Evolutionary conservation across 2,888 invertebrate genomes (phyloP), one percentile per base, ranked within the genome.

Genomic region (Boloria euphrosyne): DNA sequence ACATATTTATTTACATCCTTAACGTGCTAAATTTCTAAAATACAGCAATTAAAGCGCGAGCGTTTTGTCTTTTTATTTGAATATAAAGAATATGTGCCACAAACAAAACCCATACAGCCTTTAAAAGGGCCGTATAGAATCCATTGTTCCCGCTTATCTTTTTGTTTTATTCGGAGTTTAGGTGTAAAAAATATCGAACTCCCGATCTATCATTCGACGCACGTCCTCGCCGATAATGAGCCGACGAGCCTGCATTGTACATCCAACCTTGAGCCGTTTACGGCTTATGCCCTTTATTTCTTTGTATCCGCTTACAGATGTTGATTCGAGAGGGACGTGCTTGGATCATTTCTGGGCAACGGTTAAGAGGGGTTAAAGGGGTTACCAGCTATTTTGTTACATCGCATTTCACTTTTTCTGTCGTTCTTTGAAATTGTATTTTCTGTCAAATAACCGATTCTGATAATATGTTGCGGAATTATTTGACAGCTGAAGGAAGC

Each of bases 221-320:
- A 80, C 81, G 82, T 80, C 74, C 75, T 68, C 67, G 50, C 68
- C 73, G 74, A 75, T 73, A 74, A 75, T 71, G 74, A 76, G 74
- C 74, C 75, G 71, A 62, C 62, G 49, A 38, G 46, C 62, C 38
- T 44, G 38, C 54, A 55, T 66, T 67, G 67, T 67, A 73, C 73
- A 71, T 57, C 46, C 70, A 73, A 73, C 67, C 68, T 73, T 75
- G 74, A 72, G 74, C 49, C 53, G 62, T 60, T 58, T 47, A 27
- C 58, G 22, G 38, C 51, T 60, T 67, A 65, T 62, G 65, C 62
- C 77, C 73, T 62, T 65, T 54, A 65, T 61, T 55, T 63, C 55
- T 65, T 70, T 65, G 66, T 69, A 53, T 68, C 61, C 47, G 17
- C 53, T 44, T 62, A 59, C 58, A 66, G 47, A 52, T 62, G 66